phyloP scores from a whole-genome alignment of 2,113 vertebrate species.

The Anolis sagrei region DNA sequence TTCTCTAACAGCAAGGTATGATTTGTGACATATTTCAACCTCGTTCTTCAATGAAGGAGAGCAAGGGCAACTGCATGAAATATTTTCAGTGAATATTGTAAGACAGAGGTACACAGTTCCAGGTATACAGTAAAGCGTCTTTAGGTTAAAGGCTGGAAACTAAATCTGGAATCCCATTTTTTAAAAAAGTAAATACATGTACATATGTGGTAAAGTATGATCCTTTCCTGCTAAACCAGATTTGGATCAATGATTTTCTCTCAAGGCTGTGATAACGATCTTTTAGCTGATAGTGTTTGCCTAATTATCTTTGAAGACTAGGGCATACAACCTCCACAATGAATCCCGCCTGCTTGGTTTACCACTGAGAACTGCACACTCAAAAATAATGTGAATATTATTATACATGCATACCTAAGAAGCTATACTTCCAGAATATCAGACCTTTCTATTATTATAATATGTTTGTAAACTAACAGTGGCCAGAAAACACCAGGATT shows the following conservation, averaged over 20 bases:
- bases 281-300: neutral
- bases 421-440: neutral
- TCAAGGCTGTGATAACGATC: neutral
- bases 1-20: constrained; percentile 75
- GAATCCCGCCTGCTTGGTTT: neutral
- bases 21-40: constrained; percentile 78
- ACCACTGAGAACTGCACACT: neutral
- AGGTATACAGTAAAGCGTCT: neutral
- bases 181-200: neutral
- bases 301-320: neutral
- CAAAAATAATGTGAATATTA: neutral
- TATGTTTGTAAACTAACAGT: neutral
- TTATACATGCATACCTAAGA: no score
- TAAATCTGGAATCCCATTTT: neutral
- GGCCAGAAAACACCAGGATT: neutral
- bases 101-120: constrained; percentile 25
- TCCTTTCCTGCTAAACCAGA: neutral
- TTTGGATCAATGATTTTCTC: neutral
- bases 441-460: neutral
- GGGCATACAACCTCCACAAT: neutral
- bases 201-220: neutral
- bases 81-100: constrained; percentile 67
- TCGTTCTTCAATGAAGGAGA: constrained; percentile 70
- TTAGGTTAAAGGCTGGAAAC: neutral
- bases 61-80: constrained; percentile 64